Base-by-base conservation (phyloP, 2,113 vertebrate genomes). In the Brachyhypopomus gauderio region DNA sequence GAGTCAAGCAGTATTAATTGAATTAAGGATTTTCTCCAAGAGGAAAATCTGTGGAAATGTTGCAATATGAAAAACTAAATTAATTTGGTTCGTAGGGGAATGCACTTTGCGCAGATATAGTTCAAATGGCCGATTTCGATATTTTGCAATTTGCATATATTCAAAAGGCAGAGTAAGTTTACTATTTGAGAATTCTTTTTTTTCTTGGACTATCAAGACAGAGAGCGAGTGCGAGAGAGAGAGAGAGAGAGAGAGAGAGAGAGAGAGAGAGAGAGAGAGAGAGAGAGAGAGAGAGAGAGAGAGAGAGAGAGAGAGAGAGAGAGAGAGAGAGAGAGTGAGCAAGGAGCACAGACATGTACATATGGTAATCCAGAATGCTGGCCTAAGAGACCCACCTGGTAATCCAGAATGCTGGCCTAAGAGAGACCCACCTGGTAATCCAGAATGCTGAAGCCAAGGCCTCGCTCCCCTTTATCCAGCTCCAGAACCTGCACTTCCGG, bases 381-480 rank as follows among this genome's bases (percentile, higher is more conserved):
- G 73, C 30, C 0, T 23, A 23, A 63, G 14, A 8, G 36, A 71
- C 83, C 77, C 92, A 99, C 98, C 97, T 98, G 97, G 84, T 99
- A 99, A 86, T 99, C 98, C 69, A 99, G 93, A 90, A 99, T 96
- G 92, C 98, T 99, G 94, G 73, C 30, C 0, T 23, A 23, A 16
- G 70, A 63, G 14, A 8, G 36, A 71, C 83, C 77, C 92, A 99
- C 98, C 97, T 98, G 97, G 84, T 99, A 99, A 86, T 99, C 98
- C 69, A 99, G 93, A 90, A 99, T 96, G 92, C 98, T 99, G 94
- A 99, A 99, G 86, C 98, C 98, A 19, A 99, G 93, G 56, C 97
- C 96, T 83, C 92, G 92, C 30, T 89, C 92, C 80, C 91, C 95
- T 84, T 99, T 99, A 73, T 94, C 89, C 73, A 99, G 91, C 85